A percentile compares a stretch with the other conserved stretches of the same genome.
Conservation (phyloP, 2,888 invertebrate species). For the Pristionchus fissidentatus region DNA sequence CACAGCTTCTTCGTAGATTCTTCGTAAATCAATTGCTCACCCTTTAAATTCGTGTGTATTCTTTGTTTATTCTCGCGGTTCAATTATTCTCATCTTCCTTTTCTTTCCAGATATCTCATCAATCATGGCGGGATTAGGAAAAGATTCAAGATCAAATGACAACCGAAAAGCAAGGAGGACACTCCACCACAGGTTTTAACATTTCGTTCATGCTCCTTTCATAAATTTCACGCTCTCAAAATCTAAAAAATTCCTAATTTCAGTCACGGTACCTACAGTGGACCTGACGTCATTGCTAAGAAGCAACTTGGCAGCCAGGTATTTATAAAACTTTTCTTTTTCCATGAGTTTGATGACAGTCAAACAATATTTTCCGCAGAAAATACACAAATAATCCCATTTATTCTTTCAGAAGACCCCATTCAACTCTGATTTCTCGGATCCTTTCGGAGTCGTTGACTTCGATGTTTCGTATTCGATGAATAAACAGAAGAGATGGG, state of each 20-base stretch:
- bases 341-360: not conserved
- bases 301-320: slow-evolving; percentile 42
- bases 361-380: not conserved
- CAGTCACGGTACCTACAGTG: slow-evolving; percentile 3
- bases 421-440: not conserved
- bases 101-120: slow-evolving; percentile 6
- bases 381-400: not conserved
- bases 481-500: slow-evolving; percentile 45
- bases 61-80: not conserved
- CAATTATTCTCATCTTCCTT: not conserved
- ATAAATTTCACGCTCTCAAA: no score
- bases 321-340: not conserved
- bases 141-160: slow-evolving; percentile 1
- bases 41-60: not conserved
- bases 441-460: slow-evolving; percentile 26
- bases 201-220: not conserved
- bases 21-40: not conserved
- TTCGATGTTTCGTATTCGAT: slow-evolving; percentile 33
- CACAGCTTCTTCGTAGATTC: not conserved
- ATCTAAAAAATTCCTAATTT: not conserved
- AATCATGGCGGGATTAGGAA: slow-evolving; percentile 31
- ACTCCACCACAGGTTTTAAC: slow-evolving; percentile 4
- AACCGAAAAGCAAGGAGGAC: slow-evolving; percentile 33
- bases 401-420: slow-evolving; percentile 33
- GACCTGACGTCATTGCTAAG: slow-evolving; percentile 24